Base-by-base conservation (phyloP, 2,797 vertebrate genomes). In the Hyperoplus lanceolatus region DNA sequence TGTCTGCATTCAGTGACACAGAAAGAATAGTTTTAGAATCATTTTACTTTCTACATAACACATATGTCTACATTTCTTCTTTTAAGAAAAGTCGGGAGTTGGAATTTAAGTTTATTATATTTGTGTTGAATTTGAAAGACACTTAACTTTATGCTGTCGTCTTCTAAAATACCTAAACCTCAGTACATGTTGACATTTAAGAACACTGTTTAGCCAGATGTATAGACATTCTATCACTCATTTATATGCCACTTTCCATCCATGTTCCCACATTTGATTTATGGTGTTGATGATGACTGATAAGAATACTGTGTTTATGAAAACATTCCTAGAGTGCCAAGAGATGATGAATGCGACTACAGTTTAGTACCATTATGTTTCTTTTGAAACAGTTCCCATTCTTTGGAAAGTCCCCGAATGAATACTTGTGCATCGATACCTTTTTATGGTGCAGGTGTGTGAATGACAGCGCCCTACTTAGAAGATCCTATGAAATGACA, bases 351-450 rank as follows among this genome's bases (percentile, higher is more conserved):
- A 86, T 87, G 73, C 10, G 74, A 62, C 45, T 15, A 3, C 59
- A 56, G n/a, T 55, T 70, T 48, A n/a, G 62, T 73, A 38, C 12
- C 54, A 62, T 69, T 67, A 83, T 70, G 77, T 83, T 77, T 79
- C 71, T 83, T 64, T 29, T 71, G 72, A 80, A 77, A 61, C 61
- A 55, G 68, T 68, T 86, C 39, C 77, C 49, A 81, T 81, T 83
- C 74, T 73, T 59, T 29, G 11, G 49, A 21, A 5, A 49, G 38
- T 83, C 46, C 41, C 49, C 51, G 51, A 70, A 74, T 79, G 48
- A 29, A 78, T 45, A 54, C n/a, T 36, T 51, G 0, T 53, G 14
- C 8, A 59, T 73, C 29, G 29, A 79, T 53, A 66, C 21, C 46
- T 29, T 14, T 14, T 4, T 42, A 39, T 21, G 14, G 41, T n/a